Evolutionary conservation across 2,888 invertebrate species (phyloP).

Genomic region (Carpatolechia fugitivella): DNA sequence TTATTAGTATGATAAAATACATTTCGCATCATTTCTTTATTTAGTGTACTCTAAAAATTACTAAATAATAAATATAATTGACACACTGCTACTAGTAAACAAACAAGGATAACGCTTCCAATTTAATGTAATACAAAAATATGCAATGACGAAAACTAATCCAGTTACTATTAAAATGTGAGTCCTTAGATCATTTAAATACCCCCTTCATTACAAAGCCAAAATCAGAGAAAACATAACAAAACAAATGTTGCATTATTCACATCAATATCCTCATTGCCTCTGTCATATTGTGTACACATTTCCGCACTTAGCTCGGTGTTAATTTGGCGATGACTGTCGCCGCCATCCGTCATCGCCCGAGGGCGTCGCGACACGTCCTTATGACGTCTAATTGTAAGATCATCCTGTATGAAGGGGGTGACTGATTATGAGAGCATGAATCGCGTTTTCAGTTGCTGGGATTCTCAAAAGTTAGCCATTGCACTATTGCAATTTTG

Average conservation of each 20-base stretch:
- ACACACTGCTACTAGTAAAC: too few species aligned
- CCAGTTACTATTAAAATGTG: too few species aligned
- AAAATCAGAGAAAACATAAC: too few species aligned
- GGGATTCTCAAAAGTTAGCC: conserved; percentile 31
- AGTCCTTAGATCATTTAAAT: too few species aligned
- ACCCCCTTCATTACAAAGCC: too few species aligned
- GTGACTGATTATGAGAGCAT: conserved; percentile 63
- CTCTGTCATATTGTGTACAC: conserved; percentile 60
- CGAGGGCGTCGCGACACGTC: conserved; percentile 50
- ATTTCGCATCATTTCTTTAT: too few species aligned
- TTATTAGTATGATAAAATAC: too few species aligned
- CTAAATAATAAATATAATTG: too few species aligned
- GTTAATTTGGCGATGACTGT: conserved; percentile 75
- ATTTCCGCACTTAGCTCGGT: conserved; percentile 71
- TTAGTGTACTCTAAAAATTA: too few species aligned
- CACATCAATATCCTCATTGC: conserved; percentile 43
- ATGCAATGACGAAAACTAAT: too few species aligned
- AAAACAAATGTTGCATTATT: conserved; percentile 31
- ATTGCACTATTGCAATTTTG: background rate
- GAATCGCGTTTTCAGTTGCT: conserved; percentile 54
- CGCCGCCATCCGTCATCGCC: conserved; percentile 68
- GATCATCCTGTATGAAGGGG: conserved; percentile 61
- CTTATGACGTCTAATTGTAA: conserved; percentile 70
- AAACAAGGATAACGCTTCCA: too few species aligned
- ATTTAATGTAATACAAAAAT: too few species aligned